Evolutionary conservation across 64 coral and sea anemone species (phyloP), one percentile per base, ranked within the genome.

Genomic region (Stylophora pistillata): DNA sequence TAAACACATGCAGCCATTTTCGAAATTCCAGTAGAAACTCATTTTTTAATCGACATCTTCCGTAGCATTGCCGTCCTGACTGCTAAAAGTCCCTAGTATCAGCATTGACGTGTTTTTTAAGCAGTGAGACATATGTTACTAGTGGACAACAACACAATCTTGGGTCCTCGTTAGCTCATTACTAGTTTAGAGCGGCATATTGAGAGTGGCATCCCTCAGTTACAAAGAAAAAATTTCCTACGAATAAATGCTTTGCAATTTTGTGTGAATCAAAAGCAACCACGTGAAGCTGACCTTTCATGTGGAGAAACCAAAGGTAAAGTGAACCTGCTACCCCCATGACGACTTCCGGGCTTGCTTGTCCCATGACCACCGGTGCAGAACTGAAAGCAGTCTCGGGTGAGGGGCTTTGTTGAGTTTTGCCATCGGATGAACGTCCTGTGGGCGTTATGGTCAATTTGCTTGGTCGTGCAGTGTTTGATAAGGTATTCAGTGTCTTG

Each of bases 251-350:
- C 0, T 47, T 47, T 47, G 37, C 37, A 47, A 47, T 47, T 68
- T 68, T 68, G 64, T 10, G 53, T 53, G 15, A 30, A 15, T 15
- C 12, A 30, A 73, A 32, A 31, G 4, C 30, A 13, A 32, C 12
- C 58, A 47, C 18, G 37, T 20, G 34, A 13, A 53, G 26, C 60
- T 23, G 47, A 84, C 80, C 80, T 84, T 84, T 84, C 80, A 84
- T 84, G 23, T 84, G 80, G 69, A 84, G 80, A 69, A 84, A 70
- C 80, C 80, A 84, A 53, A 84, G 21, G 33, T 84, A 84, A 37
- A 84, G 62, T 69, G 80, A 54, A 26, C 80, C 80, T 18, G 80
- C 61, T 33, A 84, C 61, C 13, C 80, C 80, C 62, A 84, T 84
- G 12, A 53, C 61, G 41, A 37, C 80, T 21, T 34, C 31, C 53